These are phyloP conservation scores for Pygocentrus nattereri DNA, from an alignment of 2,797 vertebrate species.

Conservation along the genomic window DNA sequence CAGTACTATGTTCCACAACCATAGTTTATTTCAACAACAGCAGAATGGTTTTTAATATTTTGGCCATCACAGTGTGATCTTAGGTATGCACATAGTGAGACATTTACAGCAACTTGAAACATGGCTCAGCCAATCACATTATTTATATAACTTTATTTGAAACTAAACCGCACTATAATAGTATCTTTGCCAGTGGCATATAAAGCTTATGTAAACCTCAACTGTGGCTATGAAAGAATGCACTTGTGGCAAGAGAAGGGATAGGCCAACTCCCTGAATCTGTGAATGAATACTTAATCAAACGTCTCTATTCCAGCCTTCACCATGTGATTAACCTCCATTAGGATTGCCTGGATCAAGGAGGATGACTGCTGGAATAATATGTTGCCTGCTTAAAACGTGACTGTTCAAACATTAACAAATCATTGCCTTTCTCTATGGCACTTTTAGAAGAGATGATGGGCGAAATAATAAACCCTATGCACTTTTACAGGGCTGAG, in stretches of 20 bases:
- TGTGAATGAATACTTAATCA: slow-evolving; percentile 23
- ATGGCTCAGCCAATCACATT: too few species aligned
- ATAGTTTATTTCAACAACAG: too few species aligned
- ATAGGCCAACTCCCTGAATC: slow-evolving; percentile 21
- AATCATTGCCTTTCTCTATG: slow-evolving; percentile 37
- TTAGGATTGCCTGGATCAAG: slow-evolving; percentile 23
- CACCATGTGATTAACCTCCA: slow-evolving; percentile 25
- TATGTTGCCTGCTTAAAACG: not conserved
- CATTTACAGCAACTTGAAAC: too few species aligned
- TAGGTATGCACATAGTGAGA: too few species aligned
- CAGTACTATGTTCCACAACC: too few species aligned
- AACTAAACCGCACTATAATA: not conserved
- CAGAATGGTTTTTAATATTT: not conserved
- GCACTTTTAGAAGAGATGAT: slow-evolving; percentile 48
- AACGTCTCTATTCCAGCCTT: slow-evolving; percentile 27
- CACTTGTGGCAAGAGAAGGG: not conserved
- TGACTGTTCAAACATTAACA: slow-evolving; percentile 44
- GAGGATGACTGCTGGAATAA: slow-evolving; percentile 19
- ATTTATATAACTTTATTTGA: too few species aligned
- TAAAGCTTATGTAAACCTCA: not conserved
- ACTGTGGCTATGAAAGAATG: not conserved
- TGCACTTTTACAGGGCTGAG: slow-evolving; percentile 47
- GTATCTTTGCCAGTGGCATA: not conserved
- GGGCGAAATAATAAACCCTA: slow-evolving; percentile 58
- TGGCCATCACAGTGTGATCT: not conserved